Evolutionary conservation across 1,140 invertebrate genomes (phyloP), one percentile per base, ranked within the genome.

Genomic region (Sitophilus oryzae): DNA sequence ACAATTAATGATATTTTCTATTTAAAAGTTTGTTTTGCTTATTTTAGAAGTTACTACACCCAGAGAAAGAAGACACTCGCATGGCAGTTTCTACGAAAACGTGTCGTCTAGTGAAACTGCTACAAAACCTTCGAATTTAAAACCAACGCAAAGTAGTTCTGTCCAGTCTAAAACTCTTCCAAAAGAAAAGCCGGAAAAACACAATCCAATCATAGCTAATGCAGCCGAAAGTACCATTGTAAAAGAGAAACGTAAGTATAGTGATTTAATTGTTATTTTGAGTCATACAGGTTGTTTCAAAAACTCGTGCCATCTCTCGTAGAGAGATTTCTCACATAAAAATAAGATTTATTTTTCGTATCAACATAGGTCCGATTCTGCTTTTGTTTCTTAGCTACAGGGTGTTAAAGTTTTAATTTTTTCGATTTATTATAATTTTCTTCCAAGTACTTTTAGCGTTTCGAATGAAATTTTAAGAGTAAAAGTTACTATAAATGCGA

Each of bases 81-180:
- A 61, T 16, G 61, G 56, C 20, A 67, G 65, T 60, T 63, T 58
- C 19, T 67, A 67, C 49, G 65, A 67, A 25, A 67, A 67, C 45
- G 38, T 67, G 9, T 42, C 49, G 1, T 19, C 58, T 2, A 55
- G 25, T 21, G 60, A 62, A 34, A 14, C 42, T 14, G 16, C 3
- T 38, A 62, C 43, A 34, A 60, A 10, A 20, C 8, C 20, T 19
- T 22, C 25, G 18, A 5, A 11, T 14, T 10, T 16, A 14, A 53
- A 50, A 44, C 34, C 15, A 19, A 52, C 11, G 9, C 19, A 36
- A 20, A 46, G 8, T 19, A 45, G 20, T n/a, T 19, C n/a, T 22
- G 20, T 40, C 10, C 35, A 60, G 21, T 18, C 42, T 11, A 58
- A 52, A 36, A 38, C 50, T 9, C 30, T 47, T 9, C 50, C 49